Percentiles rank a stretch among this genome's conserved stretches.
These are phyloP conservation scores for Larimichthys crocea DNA, from an alignment of 2,113 vertebrate species.

Conservation along the genomic window DNA sequence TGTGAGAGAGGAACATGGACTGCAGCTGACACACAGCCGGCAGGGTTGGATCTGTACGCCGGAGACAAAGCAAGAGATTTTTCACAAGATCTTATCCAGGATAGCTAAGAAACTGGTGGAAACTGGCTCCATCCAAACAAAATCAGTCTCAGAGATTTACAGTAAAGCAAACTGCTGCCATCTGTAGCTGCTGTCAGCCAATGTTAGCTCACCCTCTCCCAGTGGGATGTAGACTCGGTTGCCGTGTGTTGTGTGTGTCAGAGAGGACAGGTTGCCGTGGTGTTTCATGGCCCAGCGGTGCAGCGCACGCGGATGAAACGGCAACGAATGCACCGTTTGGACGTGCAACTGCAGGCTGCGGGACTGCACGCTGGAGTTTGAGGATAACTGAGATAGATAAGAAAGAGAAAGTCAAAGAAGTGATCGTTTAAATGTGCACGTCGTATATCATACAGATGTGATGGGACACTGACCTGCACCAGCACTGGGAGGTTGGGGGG, in stretches of 20 bases:
- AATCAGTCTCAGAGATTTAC: too few relatives aligned
- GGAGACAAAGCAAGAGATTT: neutral
- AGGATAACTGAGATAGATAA: conserved; percentile 65
- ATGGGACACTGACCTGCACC: conserved; percentile 76
- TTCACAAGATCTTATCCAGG: neutral
- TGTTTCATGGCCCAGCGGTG: conserved; percentile 80
- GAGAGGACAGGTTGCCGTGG: conserved; percentile 80
- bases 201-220: conserved; percentile 78
- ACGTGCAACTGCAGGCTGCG: conserved; percentile 38
- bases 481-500: conserved; percentile 64
- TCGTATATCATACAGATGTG: neutral
- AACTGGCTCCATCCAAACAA: too few relatives aligned
- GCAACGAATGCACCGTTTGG: conserved; percentile 65
- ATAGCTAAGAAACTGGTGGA: too few relatives aligned
- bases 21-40: conserved; percentile 78
- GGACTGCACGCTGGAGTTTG: conserved; percentile 73
- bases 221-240: conserved; percentile 79
- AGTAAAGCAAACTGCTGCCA: too few relatives aligned
- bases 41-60: conserved; percentile 73
- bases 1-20: conserved; percentile 80
- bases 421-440: too few relatives aligned
- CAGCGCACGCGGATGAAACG: conserved; percentile 68
- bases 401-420: neutral
- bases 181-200: too few relatives aligned
- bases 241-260: conserved; percentile 74